These are phyloP conservation scores for Egretta garzetta DNA, from an alignment of 2,113 vertebrate species.

Conservation along the genomic window DNA sequence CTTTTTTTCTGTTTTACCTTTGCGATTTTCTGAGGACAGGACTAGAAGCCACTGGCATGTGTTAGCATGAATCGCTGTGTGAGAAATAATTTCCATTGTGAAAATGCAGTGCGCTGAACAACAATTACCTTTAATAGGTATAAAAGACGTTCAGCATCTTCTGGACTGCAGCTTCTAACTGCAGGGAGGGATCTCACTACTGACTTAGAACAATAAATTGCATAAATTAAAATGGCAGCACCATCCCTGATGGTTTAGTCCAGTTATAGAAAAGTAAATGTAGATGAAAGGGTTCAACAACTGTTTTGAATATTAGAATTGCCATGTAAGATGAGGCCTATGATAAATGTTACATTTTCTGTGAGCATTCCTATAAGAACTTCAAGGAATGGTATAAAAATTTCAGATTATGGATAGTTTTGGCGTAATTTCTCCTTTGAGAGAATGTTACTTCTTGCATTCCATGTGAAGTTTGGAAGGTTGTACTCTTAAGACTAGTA, in stretches of 20 bases:
- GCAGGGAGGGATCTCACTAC: not conserved
- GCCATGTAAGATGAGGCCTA: not conserved
- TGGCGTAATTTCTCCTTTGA: not conserved
- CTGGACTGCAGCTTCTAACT: not conserved
- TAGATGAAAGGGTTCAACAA: not conserved
- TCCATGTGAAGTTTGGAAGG: not conserved
- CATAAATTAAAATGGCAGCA: not conserved
- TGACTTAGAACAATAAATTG: not conserved
- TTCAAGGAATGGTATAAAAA: not conserved
- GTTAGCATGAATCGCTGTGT: not conserved
- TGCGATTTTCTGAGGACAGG: not conserved
- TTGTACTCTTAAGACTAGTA: not conserved
- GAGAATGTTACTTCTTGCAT: not conserved
- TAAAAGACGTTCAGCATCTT: not conserved
- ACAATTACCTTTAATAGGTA: not conserved
- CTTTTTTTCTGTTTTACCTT: not conserved
- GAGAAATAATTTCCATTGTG: not conserved
- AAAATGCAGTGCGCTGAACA: not conserved
- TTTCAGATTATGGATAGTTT: not conserved
- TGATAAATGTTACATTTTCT: conserved; percentile 6
- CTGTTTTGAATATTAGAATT: not conserved
- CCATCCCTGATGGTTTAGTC: not conserved
- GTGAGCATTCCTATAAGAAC: not conserved
- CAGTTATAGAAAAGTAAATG: not conserved
- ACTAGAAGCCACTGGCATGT: not conserved